Conservation (phyloP, 2,888 invertebrate genomes). For the Hypena proboscidalis region DNA sequence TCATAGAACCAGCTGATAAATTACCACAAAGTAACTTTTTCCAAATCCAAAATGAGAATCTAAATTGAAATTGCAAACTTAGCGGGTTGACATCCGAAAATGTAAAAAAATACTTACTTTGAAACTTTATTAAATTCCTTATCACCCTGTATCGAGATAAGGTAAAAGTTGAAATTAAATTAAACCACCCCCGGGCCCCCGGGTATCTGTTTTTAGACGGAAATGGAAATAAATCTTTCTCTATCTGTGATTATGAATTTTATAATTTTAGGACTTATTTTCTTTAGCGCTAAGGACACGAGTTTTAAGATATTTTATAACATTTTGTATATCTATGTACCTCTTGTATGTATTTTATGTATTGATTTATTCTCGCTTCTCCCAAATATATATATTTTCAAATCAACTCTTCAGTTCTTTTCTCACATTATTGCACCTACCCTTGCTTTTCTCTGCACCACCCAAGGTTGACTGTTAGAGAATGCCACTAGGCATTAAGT, state of each 20-base stretch:
- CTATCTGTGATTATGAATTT: conserved; percentile 40
- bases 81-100: conserved; percentile 24
- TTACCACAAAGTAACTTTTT: too few species aligned
- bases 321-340: too few species aligned
- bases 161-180: conserved; percentile 46
- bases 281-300: neutral
- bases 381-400: too few species aligned
- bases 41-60: conserved; percentile 10
- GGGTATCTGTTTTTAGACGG: conserved; percentile 16
- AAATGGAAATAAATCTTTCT: conserved; percentile 39
- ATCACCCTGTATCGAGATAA: conserved; percentile 45
- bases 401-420: too few species aligned
- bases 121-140: conserved; percentile 46
- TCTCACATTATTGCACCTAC: too few species aligned
- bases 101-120: conserved; percentile 36
- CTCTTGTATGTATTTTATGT: too few species aligned
- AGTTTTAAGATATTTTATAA: too few species aligned
- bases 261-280: conserved; percentile 9
- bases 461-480: too few species aligned
- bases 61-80: conserved; percentile 31
- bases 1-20: too few species aligned
- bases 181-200: conserved; percentile 24
- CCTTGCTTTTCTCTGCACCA: too few species aligned
- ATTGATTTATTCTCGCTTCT: too few species aligned
- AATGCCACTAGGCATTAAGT: too few species aligned